phyloP scores from a whole-genome alignment of 2,797 vertebrate genomes.

The Adrianichthys oophorus region DNA sequence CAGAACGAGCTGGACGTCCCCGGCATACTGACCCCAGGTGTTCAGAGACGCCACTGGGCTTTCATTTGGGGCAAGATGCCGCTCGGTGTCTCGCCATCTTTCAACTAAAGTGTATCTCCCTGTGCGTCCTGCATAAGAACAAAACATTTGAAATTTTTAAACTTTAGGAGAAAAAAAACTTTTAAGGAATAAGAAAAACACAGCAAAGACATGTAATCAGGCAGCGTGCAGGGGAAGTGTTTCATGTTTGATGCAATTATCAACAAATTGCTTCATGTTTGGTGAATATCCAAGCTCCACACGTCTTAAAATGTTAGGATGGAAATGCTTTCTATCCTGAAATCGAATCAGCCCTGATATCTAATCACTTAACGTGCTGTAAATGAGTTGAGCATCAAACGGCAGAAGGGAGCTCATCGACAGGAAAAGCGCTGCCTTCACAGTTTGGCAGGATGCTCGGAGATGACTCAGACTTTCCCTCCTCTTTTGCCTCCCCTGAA shows the following conservation, averaged over 20 bases:
- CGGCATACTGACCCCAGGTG: conserved; percentile 98
- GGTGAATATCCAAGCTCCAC: conserved; percentile 10
- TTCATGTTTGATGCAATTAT: background rate
- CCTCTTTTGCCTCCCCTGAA: conserved; percentile 42
- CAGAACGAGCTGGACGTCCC: conserved; percentile 94
- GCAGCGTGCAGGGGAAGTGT: too few relatives aligned
- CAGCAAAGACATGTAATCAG: background rate
- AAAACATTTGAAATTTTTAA: background rate
- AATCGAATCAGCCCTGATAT: conserved; percentile 23
- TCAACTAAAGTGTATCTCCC: conserved; percentile 96
- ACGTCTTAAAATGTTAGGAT: background rate
- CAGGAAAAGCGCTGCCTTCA: conserved; percentile 46
- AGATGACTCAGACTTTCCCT: conserved; percentile 82
- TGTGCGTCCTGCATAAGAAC: conserved; percentile 84
- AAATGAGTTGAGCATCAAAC: conserved; percentile 28
- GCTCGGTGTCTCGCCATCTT: conserved; percentile 95
- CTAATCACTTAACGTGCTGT: conserved; percentile 34
- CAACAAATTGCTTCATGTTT: conserved; percentile 4
- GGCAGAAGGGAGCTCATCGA: conserved; percentile 38
- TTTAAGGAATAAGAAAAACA: background rate
- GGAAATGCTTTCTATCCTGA: conserved; percentile 13
- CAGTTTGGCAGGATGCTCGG: conserved; percentile 61
- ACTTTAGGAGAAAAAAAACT: background rate
- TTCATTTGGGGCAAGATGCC: conserved; percentile 92
- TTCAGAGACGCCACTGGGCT: conserved; percentile 94